These are phyloP conservation scores for Phataginus tricuspis DNA, from an alignment of 2,797 vertebrate species.

Conservation along the genomic window DNA sequence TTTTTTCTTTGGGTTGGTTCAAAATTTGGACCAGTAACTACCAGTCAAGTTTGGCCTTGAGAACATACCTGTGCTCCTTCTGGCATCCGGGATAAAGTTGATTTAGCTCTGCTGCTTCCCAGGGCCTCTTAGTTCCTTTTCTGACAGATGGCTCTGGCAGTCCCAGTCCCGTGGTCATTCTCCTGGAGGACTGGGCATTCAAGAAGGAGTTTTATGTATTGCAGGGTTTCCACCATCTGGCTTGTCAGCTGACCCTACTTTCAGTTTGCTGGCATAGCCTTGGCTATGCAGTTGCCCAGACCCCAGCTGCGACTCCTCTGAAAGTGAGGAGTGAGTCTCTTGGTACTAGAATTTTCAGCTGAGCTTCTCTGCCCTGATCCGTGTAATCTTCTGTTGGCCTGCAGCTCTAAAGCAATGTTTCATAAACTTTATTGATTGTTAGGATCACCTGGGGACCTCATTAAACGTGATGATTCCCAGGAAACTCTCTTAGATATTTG, in stretches of 20 bases:
- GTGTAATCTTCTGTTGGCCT: neutral
- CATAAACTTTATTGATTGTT: neutral
- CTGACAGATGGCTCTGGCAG: neutral
- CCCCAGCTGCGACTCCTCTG: neutral
- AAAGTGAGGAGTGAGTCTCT: neutral
- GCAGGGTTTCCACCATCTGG: neutral
- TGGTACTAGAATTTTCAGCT: neutral
- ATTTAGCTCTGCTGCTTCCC: neutral
- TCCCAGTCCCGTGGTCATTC: neutral
- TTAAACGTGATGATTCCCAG: neutral
- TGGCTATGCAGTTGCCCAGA: rapidly evolving
- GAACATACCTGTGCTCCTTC: neutral
- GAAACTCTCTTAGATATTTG: neutral
- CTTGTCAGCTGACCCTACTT: neutral
- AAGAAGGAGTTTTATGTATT: neutral
- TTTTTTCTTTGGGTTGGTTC: neutral
- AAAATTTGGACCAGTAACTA: neutral
- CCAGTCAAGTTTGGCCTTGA: neutral
- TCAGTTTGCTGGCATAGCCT: neutral
- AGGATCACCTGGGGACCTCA: neutral
- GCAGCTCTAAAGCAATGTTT: neutral
- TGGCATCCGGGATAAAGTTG: neutral
- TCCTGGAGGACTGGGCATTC: neutral
- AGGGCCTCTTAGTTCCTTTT: neutral
- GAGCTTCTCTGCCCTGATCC: neutral